A percentile compares a stretch with the other conserved stretches of the same genome.
Conservation (phyloP, 2,797 vertebrate species). For the Mormyrus proboscirostris region DNA sequence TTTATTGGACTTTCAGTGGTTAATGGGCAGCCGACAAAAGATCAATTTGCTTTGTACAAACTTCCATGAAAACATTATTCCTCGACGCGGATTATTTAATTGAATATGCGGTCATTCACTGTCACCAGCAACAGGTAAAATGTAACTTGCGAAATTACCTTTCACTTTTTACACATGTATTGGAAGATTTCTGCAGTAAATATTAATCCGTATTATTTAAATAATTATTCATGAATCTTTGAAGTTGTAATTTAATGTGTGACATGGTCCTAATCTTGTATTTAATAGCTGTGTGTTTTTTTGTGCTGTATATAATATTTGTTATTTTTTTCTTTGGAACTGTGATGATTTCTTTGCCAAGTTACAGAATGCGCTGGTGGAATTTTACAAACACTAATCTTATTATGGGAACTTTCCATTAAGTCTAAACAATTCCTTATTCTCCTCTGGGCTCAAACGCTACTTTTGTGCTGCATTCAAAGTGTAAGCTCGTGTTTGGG, state of each 20-base stretch:
- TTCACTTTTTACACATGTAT: not conserved
- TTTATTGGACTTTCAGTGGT: not conserved
- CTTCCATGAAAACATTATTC: not conserved
- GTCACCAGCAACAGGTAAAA: not conserved
- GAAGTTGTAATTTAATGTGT: not conserved
- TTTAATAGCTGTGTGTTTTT: not conserved
- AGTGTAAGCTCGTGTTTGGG: not conserved
- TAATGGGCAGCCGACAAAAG: not conserved
- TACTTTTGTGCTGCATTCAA: not conserved
- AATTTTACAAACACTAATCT: conserved; percentile 20
- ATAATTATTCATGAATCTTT: not conserved
- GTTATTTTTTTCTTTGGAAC: conserved; percentile 19
- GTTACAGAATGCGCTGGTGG: conserved; percentile 18
- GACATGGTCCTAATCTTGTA: not conserved
- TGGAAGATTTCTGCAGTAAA: not conserved
- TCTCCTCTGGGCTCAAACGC: conserved; percentile 1
- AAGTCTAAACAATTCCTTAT: not conserved
- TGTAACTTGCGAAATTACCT: not conserved
- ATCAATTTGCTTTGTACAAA: not conserved
- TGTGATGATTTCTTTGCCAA: not conserved
- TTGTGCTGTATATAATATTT: not conserved
- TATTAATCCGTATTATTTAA: not conserved
- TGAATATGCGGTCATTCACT: not conserved
- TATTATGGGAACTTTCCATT: conserved; percentile 23
- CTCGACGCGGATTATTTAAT: not conserved